Base-by-base conservation (phyloP, 2,797 vertebrate genomes). In the Eulemur coronatus region DNA sequence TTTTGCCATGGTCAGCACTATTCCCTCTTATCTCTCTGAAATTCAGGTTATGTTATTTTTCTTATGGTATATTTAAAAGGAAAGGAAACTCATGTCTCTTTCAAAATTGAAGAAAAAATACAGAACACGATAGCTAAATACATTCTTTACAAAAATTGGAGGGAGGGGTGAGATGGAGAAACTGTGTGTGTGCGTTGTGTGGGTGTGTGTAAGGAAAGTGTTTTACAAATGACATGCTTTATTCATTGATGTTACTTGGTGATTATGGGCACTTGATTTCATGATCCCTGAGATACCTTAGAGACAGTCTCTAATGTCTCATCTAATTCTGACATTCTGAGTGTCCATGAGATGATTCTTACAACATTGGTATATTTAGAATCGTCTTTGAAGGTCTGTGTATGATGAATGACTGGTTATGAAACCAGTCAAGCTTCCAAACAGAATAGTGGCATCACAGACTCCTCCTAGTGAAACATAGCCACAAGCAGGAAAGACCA, bases 271-370 rank as follows among this genome's bases (percentile, higher is more conserved):
- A 38, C 50, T 82, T 63, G 57, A 67, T 81, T 75, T 75, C 78
- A 78, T 76, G 38, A 76, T 87, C 35, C 33, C 38, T 86, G 26
- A 84, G 43, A 57, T 69, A 24, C 33, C 30, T 67, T 24, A 50
- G 46, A 94, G 15, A 79, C 5, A 0, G 81, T 86, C 26, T 20
- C 35, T 94, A 61, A 78, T 84, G 17, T 48, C 35, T 88, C 46
- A 72, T 84, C 43, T 88, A 76, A 91, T 82, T 82, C 43, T 96
- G 61, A 78, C 30, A 70, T 41, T 76, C 22, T 84, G 63, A 63
- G n/a, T 91, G 70, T 75, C 52, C 30, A 61, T 88, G 35, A 84
- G 33, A 63, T 88, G 70, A 72, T 91, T 92, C 63, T 88, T 94
- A 4, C 20, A 76, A 84, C 43, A 86, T 20, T 70, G 26, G 33